Conservation (phyloP, 2,888 invertebrate species). For the Caenorhabditis virilis region DNA sequence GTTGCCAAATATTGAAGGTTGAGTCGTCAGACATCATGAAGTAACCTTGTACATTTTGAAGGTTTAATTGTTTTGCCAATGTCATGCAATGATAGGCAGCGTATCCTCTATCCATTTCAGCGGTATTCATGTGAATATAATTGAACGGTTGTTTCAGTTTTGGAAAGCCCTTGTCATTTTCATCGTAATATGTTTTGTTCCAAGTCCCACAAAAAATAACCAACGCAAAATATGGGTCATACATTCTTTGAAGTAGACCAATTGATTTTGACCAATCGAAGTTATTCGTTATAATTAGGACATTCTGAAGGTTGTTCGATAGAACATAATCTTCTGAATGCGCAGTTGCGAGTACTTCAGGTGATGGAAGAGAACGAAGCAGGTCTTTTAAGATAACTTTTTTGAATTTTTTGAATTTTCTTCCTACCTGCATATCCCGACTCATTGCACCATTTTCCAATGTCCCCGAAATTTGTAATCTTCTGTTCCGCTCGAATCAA, state of each 20-base stretch:
- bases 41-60: slow-evolving; percentile 24
- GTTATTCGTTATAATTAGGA: slow-evolving; percentile 25
- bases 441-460: too few relatives aligned
- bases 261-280: slow-evolving; percentile 14
- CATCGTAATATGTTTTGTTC: slow-evolving; percentile 4
- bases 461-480: too few relatives aligned
- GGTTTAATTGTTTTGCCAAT: slow-evolving; percentile 16
- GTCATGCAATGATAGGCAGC: slow-evolving; percentile 26
- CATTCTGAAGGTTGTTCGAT: slow-evolving; percentile 4
- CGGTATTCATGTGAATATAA: slow-evolving; percentile 28
- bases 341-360: slow-evolving; percentile 2
- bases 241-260: slow-evolving; percentile 23
- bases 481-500: too few relatives aligned
- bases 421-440: too few relatives aligned
- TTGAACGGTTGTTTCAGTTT: slow-evolving; percentile 8
- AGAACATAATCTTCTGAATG: slow-evolving; percentile 7
- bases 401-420: too few relatives aligned
- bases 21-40: slow-evolving; percentile 27
- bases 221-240: slow-evolving; percentile 30
- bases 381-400: too few relatives aligned
- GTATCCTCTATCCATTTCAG: slow-evolving; percentile 18
- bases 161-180: background rate
- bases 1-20: slow-evolving; percentile 33
- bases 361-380: slow-evolving; percentile 2
- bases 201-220: slow-evolving; percentile 34